A percentile compares a stretch with the other conserved stretches of the same genome.
Conservation (phyloP, 2,797 vertebrate species). For the Tangara arthus region DNA sequence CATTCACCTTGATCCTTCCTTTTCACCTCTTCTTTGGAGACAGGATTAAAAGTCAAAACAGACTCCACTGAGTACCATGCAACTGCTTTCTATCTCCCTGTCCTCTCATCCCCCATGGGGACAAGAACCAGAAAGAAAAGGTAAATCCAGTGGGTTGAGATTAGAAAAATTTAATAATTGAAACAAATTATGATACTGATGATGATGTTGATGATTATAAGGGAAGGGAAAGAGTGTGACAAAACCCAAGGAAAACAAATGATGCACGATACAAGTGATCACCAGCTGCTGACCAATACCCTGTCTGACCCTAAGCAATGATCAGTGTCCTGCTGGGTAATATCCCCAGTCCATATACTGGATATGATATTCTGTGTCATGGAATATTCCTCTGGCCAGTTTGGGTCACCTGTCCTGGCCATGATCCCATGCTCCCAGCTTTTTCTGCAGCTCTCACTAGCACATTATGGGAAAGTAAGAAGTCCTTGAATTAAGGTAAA, state of each 20-base stretch:
- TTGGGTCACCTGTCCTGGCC: not conserved
- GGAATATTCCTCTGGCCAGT: not conserved
- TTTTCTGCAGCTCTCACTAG: not conserved
- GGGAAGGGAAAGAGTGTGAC: not conserved
- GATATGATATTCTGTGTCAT: not conserved
- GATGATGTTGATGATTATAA: not conserved
- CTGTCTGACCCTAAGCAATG: not conserved
- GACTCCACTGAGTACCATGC: fast-evolving
- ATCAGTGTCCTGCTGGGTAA: not conserved
- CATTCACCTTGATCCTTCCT: not conserved
- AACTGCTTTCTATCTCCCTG: fast-evolving
- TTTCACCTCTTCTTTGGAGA: not conserved
- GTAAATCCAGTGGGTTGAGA: not conserved
- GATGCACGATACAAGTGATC: fast-evolving
- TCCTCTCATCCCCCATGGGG: fast-evolving
- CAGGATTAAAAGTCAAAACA: not conserved
- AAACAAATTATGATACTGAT: not conserved
- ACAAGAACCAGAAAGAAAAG: not conserved
- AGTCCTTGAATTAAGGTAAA: not conserved
- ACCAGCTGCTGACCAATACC: not conserved
- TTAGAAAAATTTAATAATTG: not conserved
- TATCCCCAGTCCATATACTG: too few relatives aligned
- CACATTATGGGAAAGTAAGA: not conserved
- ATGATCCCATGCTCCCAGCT: not conserved
- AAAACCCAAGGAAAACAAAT: not conserved